Base-by-base conservation (phyloP, 2,113 vertebrate genomes). In the Furnarius figulus region DNA sequence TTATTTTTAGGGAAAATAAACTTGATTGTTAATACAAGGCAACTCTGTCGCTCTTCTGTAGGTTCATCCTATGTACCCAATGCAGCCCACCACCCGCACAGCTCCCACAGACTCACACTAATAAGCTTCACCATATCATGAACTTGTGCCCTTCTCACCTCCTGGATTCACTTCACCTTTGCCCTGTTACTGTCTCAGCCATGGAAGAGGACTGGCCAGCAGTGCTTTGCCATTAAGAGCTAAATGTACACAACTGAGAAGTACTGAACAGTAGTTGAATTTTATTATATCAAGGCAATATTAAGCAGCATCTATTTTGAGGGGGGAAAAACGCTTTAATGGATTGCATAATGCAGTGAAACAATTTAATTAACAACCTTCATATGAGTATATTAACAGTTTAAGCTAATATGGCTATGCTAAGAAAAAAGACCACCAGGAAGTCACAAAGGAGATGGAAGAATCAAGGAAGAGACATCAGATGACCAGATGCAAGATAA, bases 271-370 rank as follows among this genome's bases (percentile, higher is more conserved):
- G 7, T 61, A 83, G 14, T 1, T 30, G 28, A 87, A 53, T 52
- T 88, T 83, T 74, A 77, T 46, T 73, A 72, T 28, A 56, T 5
- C 47, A 68, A 59, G 27, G 39, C 12, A 67, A 3, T 66, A 85
- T 42, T n/a, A 72, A 11, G 25, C 20, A 55, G 16, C 6, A 10
- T 23, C 21, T 5, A 25, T 50, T 80, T 70, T 73, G 6, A 73
- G 7, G 1, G 1, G 5, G 23, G 21, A 33, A 8, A 9, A 10
- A 52, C 35, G 3, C 5, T 68, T 80, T 39, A 71, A 2, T 47
- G 25, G 25, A 63, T 17, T 87, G 16, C 21, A 67, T 49, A 85
- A 68, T 42, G 22, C n/a, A 53, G 39, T 47, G 78, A 46, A 77
- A 50, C 15, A 71, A 35, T 20, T 86, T 81, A 42, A 72, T 79